phyloP scores from a whole-genome alignment of 2,888 invertebrate genomes.

The Argyra leucocephala region DNA sequence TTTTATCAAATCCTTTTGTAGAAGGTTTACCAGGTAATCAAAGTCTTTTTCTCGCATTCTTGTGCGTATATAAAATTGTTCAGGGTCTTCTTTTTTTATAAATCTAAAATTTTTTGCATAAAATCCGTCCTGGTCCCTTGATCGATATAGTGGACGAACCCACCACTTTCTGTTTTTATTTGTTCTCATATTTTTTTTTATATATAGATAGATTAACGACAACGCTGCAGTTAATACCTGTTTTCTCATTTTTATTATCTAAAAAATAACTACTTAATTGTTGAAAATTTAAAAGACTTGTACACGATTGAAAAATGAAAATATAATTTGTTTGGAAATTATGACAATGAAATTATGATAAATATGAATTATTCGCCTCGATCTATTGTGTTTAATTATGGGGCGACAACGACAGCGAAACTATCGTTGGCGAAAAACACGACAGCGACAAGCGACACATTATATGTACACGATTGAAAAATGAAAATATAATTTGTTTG shows the following conservation, averaged over 20 bases:
- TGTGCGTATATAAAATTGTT: conserved; percentile 9
- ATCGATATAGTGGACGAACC: conserved; percentile 5
- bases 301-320: no score
- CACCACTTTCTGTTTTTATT: neutral
- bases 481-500: no score
- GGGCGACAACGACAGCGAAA: no score
- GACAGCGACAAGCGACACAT: no score
- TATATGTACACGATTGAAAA: no score
- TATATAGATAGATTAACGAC: neutral
- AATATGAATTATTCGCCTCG: no score
- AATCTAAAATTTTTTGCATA: conserved; percentile 6
- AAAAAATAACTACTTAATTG: no score
- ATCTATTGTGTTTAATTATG: no score
- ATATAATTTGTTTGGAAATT: no score
- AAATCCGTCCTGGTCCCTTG: conserved; percentile 5
- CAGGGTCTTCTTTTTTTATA: conserved; percentile 10
- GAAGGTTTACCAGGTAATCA: conserved; percentile 2
- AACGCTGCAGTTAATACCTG: neutral
- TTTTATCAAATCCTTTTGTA: conserved; percentile 11
- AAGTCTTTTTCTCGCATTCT: conserved; percentile 7
- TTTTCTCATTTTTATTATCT: conserved; percentile 4
- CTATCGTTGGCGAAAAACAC: no score
- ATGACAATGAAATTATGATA: no score
- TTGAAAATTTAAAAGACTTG: no score
- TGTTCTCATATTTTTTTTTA: conserved; percentile 1